Base-by-base conservation (phyloP, 2,797 vertebrate genomes). In the Acanthiza pusilla region DNA sequence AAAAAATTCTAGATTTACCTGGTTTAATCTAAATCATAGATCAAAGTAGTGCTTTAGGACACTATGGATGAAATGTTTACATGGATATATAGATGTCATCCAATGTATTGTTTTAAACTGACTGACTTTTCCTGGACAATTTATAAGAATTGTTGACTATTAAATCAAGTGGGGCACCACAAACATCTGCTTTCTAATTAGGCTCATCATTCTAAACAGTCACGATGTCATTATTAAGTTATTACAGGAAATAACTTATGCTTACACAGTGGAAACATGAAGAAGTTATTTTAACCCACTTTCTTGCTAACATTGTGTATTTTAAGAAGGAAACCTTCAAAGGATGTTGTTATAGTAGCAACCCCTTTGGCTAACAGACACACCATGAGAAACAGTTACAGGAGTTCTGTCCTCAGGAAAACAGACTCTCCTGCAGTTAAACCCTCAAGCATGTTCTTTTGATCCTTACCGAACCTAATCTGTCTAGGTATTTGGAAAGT, bases 241-340 rank as follows among this genome's bases (percentile, higher is more conserved):
- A 84, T 61, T 88, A 84, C 21, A 61, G 57, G 38, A 90, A 88
- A 86, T 65, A 50, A 91, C 60, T 63, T 43, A 47, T 57, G 68
- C 34, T 81, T 65, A 55, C 12, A 22, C 11, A 10, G 30, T 36
- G 51, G n/a, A 65, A 93, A 91, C 43, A 68, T 6, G 27, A 73
- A 53, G 51, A 72, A 12, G 5, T 38, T 65, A 29, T 42, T 84
- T 72, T 92, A 75, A 72, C n/a, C 29, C 58, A 55, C 30, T 72
- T 76, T 75, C 19, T 81, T 62, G 40, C 36, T 55, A 75, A 43
- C 16, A 30, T 27, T 60, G 32, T 16, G 9, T 57, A 85, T 73
- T 83, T 94, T 71, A 83, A 81, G 78, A 43, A 70, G 74, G n/a
- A 94, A 93, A 75, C n/a, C 43, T 75, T 68, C 62, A 77, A 82